Evolutionary conservation across 2,797 vertebrate genomes (phyloP).

Genomic region (Leuciscus waleckii): DNA sequence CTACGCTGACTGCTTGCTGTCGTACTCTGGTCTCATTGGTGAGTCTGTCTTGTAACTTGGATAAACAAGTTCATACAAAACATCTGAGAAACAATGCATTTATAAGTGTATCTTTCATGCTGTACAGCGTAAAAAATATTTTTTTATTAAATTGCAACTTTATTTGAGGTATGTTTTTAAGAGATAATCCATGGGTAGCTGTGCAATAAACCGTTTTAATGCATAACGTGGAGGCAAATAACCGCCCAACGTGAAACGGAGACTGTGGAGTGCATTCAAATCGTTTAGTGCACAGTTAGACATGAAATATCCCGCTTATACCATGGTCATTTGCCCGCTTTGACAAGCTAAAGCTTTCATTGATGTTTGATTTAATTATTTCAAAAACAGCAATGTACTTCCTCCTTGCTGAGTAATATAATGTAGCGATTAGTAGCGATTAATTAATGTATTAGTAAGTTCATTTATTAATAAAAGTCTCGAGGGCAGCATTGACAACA

Average conservation of each 20-base stretch:
- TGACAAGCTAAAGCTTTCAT: not conserved
- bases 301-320: not conserved
- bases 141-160: too few species aligned
- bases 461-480: not conserved
- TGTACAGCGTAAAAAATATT: not conserved
- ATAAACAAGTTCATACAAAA: not conserved
- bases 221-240: not conserved
- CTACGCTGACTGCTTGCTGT: slow-evolving; percentile 94
- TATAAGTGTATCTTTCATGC: not conserved
- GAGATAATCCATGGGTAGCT: not conserved
- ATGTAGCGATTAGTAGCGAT: too few species aligned
- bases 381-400: not conserved
- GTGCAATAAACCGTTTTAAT: not conserved
- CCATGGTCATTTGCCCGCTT: not conserved
- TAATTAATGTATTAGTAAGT: not conserved
- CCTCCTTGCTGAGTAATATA: not conserved
- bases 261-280: too few species aligned
- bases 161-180: not conserved
- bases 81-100: not conserved
- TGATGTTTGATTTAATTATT: not conserved
- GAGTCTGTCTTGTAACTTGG: slow-evolving; percentile 63
- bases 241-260: too few species aligned
- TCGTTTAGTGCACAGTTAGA: not conserved
- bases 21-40: slow-evolving; percentile 97
- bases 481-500: not conserved